Evolutionary conservation across 2,797 vertebrate genomes (phyloP).

Genomic region (Micropoecilia bifurca): DNA sequence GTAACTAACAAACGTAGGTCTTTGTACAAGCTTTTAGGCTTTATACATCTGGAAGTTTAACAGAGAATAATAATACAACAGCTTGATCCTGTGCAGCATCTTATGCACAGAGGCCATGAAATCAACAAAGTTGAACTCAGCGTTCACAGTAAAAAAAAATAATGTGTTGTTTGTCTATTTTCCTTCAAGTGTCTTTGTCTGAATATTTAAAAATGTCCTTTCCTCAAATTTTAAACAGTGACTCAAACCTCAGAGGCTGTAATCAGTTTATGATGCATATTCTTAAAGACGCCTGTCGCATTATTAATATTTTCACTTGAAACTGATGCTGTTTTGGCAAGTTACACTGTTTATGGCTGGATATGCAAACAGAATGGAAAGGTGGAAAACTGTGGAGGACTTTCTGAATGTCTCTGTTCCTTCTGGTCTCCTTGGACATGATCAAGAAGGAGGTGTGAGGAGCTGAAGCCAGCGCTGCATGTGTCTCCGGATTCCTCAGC

Average conservation of each 20-base stretch:
- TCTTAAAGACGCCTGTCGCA: conserved; percentile 5
- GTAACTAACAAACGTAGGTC: background rate
- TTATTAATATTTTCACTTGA: background rate
- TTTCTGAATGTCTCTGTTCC: conserved; percentile 61
- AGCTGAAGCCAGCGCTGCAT: conserved; percentile 45
- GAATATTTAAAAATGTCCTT: conserved; percentile 3
- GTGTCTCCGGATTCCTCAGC: conserved; percentile 71
- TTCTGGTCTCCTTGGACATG: conserved; percentile 50
- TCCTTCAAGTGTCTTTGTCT: background rate
- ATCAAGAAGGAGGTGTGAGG: conserved; percentile 36
- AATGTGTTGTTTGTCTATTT: background rate
- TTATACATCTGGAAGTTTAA: background rate
- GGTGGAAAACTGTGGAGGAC: conserved; percentile 19
- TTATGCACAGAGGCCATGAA: background rate
- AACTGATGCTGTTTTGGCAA: background rate
- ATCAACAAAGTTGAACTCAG: background rate
- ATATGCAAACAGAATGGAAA: background rate
- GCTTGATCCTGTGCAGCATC: background rate
- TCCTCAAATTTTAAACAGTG: conserved; percentile 1
- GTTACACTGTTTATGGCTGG: background rate
- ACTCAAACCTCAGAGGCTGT: background rate
- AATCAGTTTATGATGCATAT: conserved; percentile 1
- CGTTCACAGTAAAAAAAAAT: background rate
- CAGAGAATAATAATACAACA: background rate
- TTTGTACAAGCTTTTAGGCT: background rate